phyloP scores from a whole-genome alignment of 2,888 invertebrate genomes.

The Tuta absoluta region DNA sequence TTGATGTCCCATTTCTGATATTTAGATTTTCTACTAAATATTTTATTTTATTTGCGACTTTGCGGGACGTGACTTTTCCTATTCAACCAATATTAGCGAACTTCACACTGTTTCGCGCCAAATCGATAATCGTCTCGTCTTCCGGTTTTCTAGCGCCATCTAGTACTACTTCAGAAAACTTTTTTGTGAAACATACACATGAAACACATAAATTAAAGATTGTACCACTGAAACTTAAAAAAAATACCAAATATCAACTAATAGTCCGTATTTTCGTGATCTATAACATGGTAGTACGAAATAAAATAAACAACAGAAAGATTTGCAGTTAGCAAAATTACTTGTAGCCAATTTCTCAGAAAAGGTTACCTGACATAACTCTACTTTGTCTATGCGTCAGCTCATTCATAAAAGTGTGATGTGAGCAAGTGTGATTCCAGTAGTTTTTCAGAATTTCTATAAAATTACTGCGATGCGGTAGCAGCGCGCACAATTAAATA shows the following conservation, averaged over 20 bases:
- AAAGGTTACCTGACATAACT: slow-evolving; percentile 36
- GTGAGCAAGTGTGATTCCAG: slow-evolving; percentile 55
- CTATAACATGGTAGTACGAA: neutral
- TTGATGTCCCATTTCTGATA: slow-evolving; percentile 36
- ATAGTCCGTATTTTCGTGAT: neutral
- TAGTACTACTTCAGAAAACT: slow-evolving; percentile 20
- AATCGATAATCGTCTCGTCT: slow-evolving; percentile 55
- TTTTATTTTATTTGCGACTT: neutral
- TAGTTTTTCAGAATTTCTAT: slow-evolving; percentile 44
- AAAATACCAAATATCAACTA: too few species aligned
- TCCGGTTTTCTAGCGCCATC: slow-evolving; percentile 40
- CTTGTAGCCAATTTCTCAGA: neutral
- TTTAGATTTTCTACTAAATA: neutral
- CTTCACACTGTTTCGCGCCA: slow-evolving; percentile 52
- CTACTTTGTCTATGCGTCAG: slow-evolving; percentile 42
- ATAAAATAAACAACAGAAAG: neutral
- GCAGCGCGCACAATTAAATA: slow-evolving; percentile 55
- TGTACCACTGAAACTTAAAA: neutral
- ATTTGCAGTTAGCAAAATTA: neutral
- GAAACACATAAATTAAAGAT: neutral
- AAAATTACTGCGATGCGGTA: slow-evolving; percentile 70
- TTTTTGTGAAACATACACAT: neutral
- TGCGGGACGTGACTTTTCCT: neutral
- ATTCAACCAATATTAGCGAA: neutral
- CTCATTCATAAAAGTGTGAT: slow-evolving; percentile 55